These are phyloP conservation scores for Daktulosphaira vitifoliae DNA, from an alignment of 1,140 invertebrate species.

Conservation along the genomic window DNA sequence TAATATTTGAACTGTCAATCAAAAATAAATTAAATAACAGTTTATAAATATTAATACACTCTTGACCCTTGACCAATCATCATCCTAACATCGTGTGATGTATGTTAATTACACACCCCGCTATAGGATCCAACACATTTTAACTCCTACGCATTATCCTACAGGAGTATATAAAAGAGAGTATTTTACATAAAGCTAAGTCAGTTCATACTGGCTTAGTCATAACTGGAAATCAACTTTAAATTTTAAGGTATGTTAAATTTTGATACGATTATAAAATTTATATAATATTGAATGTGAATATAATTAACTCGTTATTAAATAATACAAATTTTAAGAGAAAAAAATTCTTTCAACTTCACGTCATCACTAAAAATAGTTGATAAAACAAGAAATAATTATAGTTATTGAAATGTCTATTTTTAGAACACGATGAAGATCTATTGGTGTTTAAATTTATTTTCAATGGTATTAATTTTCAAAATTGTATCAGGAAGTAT, in stretches of 20 bases:
- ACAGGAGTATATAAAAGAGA: too few relatives aligned
- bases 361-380: too few relatives aligned
- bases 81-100: conserved; percentile 6
- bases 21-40: conserved; percentile 10
- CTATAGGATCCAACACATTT: not conserved
- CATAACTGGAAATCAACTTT: not conserved
- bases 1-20: not conserved
- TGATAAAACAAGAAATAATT: too few relatives aligned
- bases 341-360: too few relatives aligned
- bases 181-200: too few relatives aligned
- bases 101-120: conserved; percentile 1
- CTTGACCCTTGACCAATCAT: not conserved
- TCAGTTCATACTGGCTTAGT: not conserved
- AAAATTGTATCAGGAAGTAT: not conserved
- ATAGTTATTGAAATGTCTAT: too few relatives aligned
- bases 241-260: not conserved
- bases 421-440: conserved; percentile 22
- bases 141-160: not conserved
- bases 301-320: too few relatives aligned
- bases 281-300: not conserved
- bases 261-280: too few relatives aligned
- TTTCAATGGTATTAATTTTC: not conserved
- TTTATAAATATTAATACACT: conserved; percentile 14
- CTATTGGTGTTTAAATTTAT: not conserved
- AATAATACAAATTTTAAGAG: too few relatives aligned